Base-by-base conservation (phyloP, 2,113 vertebrate genomes). In the Trematocara macrostoma region DNA sequence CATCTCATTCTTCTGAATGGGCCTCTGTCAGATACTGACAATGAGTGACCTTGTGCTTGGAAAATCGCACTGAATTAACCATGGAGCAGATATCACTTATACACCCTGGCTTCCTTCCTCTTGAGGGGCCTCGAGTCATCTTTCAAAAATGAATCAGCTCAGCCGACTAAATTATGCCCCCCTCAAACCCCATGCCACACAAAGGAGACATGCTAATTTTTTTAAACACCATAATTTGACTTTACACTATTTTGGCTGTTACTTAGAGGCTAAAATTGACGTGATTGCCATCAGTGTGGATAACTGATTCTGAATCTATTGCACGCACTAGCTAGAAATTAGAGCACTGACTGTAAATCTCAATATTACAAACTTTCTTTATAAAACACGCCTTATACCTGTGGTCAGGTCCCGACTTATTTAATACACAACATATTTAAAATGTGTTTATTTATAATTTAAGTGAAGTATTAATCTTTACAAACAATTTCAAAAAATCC, bases 41-140 rank as follows among this genome's bases (percentile, higher is more conserved):
- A 94, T 93, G 93, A 93, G 89, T 95, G 94, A 95, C 95, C 95
- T 96, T 96, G 95, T 92, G 93, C 88, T 88, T 84, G 90, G 86
- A 92, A 91, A 91, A 91, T 93, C 81, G 35, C 56, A 89, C 92
- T 93, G 92, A 94, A 95, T 95, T 94, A 93, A 95, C 88, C 89
- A 93, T 92, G 91, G 94, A 92, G 87, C 94, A 94, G 93, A 94
- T 95, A 95, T 95, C 93, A 93, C 92, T 94, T 92, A 90, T 90
- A 88, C 52, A 90, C 87, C 84, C 84, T n/a, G 90, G 84, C 89
- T 90, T 88, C 88, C 87, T 94, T 91, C 86, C 93, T 92, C 94
- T 93, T 88, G 84, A 94, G 93, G 86, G 90, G 87, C 81, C 87
- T 45, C 23, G 55, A 93, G 86, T 94, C 92, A 92, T 93, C 90